Base-by-base conservation (phyloP, 1,140 invertebrate genomes). In the Zaprionus africanus region DNA sequence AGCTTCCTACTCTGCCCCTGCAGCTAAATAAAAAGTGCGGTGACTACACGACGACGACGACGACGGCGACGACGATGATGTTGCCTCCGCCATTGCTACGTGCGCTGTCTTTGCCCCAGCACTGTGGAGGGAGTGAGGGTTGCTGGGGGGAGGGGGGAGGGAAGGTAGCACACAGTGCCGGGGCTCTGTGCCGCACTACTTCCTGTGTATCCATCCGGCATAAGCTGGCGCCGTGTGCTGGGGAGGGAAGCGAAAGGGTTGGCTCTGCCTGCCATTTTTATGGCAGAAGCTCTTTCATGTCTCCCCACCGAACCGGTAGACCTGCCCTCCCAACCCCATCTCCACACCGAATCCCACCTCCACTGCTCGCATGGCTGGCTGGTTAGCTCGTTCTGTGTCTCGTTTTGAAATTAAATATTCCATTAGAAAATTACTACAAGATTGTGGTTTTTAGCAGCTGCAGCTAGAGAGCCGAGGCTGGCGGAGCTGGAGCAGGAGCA, bases 381-480 rank as follows among this genome's bases (percentile, higher is more conserved):
- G 36, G 65, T 60, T 60, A 22, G 36, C 46, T 49, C 12, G 46
- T 36, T 73, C 68, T 72, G 85, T 88, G 85, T 90, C 78, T 90
- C 82, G 90, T 85, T 91, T 90, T 81, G 76, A 91, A 91, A 91
- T 91, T 91, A 91, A 91, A 91, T 91, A 91, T 91, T 91, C 88
- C 88, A 91, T 91, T 91, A 91, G 88, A 91, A 91, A 91, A 91
- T 91, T 91, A 91, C 88, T 91, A 91, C 90, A 91, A 91, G 88
- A 91, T 91, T 91, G 88, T 86, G 88, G 81, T 81, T 80, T 81
- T 75, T 73, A 78, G 46, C 77, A 81, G 69, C 76, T 71, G 71
- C 81, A 65, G 24, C 68, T 46, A 5, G 46, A 5, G 38, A 28
- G 46, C 68, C 31, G 24, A 24, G 46, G 64, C 56, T 53, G 17